phyloP scores from a whole-genome alignment of 2,888 invertebrate genomes.

The Amitus sp. region DNA sequence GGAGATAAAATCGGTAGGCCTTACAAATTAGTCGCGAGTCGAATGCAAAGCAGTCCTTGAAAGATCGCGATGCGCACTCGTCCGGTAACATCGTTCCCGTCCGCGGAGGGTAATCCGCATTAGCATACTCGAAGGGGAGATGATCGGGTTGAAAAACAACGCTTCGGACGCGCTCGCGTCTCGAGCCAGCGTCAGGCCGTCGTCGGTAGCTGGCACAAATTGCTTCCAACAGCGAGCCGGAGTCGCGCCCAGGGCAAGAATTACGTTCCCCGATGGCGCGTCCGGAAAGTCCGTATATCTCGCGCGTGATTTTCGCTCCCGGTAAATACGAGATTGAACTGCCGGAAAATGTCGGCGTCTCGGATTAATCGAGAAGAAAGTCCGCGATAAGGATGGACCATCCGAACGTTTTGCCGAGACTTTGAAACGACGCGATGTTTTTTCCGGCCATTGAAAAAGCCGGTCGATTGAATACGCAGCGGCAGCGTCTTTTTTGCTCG shows the following conservation, averaged over 20 bases:
- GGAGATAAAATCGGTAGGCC: slow-evolving; percentile 29
- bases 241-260: background rate
- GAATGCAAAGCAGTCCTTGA: slow-evolving; percentile 37
- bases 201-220: slow-evolving; percentile 19
- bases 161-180: slow-evolving; percentile 31
- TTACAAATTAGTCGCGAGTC: slow-evolving; percentile 31
- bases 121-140: slow-evolving; percentile 43
- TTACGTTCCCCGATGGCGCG: slow-evolving; percentile 6
- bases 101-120: slow-evolving; percentile 32
- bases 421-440: background rate
- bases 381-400: background rate
- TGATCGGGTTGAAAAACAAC: slow-evolving; percentile 33
- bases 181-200: slow-evolving; percentile 29
- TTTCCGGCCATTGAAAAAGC: background rate
- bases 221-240: background rate
- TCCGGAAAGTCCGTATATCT: background rate
- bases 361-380: background rate
- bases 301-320: background rate
- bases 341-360: background rate
- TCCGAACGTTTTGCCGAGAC: background rate
- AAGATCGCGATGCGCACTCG: slow-evolving; percentile 44
- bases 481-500: background rate
- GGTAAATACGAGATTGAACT: slow-evolving; percentile 3
- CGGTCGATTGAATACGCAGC: background rate
- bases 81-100: slow-evolving; percentile 23